phyloP scores from a whole-genome alignment of 2,797 vertebrate genomes.

The Pelochelys cantorii region DNA sequence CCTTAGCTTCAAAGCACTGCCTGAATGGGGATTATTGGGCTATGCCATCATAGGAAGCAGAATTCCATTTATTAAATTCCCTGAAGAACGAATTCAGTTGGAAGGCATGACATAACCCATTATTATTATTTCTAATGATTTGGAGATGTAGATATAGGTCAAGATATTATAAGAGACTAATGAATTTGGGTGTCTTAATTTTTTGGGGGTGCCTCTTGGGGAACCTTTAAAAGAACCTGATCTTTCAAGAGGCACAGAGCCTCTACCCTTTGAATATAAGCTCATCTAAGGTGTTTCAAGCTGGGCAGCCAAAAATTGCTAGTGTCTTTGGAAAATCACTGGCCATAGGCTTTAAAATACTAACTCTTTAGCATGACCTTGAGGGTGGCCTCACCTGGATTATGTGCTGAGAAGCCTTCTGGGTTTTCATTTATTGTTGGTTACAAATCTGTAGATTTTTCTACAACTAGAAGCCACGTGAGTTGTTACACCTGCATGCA shows the following conservation, averaged over 20 bases:
- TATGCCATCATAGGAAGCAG: neutral
- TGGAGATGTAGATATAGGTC: neutral
- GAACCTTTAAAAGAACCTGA: neutral
- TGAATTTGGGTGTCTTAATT: neutral
- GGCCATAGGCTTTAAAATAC: neutral
- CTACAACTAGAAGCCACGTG: neutral
- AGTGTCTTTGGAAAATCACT: neutral
- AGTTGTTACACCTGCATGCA: slow-evolving; percentile 64
- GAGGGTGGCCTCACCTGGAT: neutral
- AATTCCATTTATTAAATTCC: neutral
- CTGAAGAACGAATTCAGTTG: neutral
- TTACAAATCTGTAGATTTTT: neutral
- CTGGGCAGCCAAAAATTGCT: neutral
- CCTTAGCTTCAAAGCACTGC: neutral
- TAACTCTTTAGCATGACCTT: neutral
- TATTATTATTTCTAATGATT: neutral
- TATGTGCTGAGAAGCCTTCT: neutral
- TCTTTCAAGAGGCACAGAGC: neutral
- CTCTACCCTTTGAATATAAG: neutral
- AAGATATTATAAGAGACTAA: neutral
- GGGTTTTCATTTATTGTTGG: slow-evolving; percentile 5
- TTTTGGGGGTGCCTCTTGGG: neutral
- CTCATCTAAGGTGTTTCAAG: neutral
- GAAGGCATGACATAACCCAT: neutral
- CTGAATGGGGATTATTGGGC: neutral